Evolutionary conservation across 2,888 invertebrate genomes (phyloP), one percentile per base, ranked within the genome.

Genomic region (Hemicrepidius hirtus): DNA sequence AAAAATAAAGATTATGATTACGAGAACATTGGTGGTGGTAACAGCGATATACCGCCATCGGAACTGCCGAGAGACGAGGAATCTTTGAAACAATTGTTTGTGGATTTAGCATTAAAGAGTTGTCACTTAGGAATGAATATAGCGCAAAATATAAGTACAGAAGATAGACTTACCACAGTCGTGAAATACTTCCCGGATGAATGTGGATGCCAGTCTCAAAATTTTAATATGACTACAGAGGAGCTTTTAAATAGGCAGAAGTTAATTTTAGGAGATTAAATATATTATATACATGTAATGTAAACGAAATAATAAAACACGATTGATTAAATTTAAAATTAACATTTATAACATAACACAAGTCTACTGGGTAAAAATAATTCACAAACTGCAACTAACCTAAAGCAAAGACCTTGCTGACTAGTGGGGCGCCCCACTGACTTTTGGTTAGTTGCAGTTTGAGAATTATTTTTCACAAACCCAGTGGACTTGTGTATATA

Each of bases 31-130:
- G 53, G 28, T 53, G 13, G 28, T 53, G 28, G 53, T 53, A 53
- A 53, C 13, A 32, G 53, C 53, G 28, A 53, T 28, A 53, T 53
- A 13, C 28, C 6, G 24, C 24, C 28, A 53, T 12, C 28, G n/a
- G 53, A 53, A 13, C 28, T 53, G 53, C 28, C 53, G 28, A 28
- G 0, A 13, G 53, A 53, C n/a, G 53, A 4, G 53, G 53, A 24
- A 53, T 53, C 53, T 53, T 53, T 53, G 28, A 53, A n/a, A 53
- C 53, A 53, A 53, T 53, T 53, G 53, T 53, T 28, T n/a, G 28
- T 13, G 24, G 16, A 53, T 53, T 28, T 28, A 53, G 28, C 53
- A 28, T 5, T 13, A 53, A 28, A 28, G 53, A 21, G 28, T 53
- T 53, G 1, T 53, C 0, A 4, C 9, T 7, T 49, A 49, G 49